Conservation (phyloP, 2,113 vertebrate species). For the Pterophyllum scalare region DNA sequence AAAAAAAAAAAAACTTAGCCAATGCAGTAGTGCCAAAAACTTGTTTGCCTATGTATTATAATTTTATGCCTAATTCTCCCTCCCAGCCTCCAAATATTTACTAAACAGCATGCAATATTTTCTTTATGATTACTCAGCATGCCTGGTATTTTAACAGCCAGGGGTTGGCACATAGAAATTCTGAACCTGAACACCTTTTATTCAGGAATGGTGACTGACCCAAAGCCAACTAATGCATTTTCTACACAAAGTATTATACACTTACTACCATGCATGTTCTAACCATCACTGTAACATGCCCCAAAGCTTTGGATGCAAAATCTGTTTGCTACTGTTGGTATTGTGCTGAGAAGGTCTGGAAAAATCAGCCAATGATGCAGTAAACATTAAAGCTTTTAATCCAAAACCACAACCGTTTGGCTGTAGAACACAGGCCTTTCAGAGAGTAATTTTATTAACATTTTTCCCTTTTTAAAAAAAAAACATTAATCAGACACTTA, state of each 20-base stretch:
- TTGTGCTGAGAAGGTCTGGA: constrained; percentile 33
- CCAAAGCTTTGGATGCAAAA: constrained; percentile 19
- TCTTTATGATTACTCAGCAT: too few species aligned
- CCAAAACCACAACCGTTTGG: constrained; percentile 53
- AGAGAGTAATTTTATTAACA: constrained; percentile 42
- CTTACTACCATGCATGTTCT: neutral
- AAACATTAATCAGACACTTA: constrained; percentile 4
- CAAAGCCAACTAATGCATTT: too few species aligned
- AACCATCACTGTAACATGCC: neutral
- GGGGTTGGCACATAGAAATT: too few species aligned
- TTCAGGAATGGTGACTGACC: too few species aligned
- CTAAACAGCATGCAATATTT: too few species aligned
- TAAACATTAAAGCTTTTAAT: constrained; percentile 27
- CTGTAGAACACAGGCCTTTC: constrained; percentile 30
- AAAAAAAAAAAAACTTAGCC: too few species aligned
- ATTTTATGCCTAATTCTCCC: too few species aligned
- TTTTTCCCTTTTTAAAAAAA: constrained; percentile 27
- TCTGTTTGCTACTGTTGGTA: constrained; percentile 45
- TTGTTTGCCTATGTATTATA: too few species aligned
- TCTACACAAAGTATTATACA: neutral
- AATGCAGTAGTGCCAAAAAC: too few species aligned
- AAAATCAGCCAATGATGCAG: constrained; percentile 41
- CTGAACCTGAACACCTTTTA: too few species aligned
- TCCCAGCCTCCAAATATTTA: too few species aligned
- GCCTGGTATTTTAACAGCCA: too few species aligned